Evolutionary conservation across 2,888 invertebrate genomes (phyloP), one percentile per base, ranked within the genome.

Genomic region (Amiota minor): DNA sequence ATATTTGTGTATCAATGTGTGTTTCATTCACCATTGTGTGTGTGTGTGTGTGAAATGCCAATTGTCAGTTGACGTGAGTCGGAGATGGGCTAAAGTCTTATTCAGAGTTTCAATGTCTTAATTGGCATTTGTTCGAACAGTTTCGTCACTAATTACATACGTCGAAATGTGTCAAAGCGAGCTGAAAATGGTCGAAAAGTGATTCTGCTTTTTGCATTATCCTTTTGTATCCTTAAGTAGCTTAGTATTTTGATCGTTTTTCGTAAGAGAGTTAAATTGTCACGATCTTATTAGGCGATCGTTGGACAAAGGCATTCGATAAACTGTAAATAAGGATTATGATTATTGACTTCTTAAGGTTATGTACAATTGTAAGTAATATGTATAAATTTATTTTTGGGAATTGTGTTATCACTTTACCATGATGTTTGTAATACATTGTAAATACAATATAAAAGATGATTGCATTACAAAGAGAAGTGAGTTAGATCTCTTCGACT

Each of bases 71-170:
- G 35, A 35, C 35, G 6, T 35, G 35, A 35, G 35, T 35, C 35
- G 35, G 35, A 35, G 35, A 35, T 35, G 35, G 10, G 16, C 14
- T 16, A 50, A 50, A n/a, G 12, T n/a, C 53, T 56, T 56, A 56
- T 56, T 20, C 59, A 20, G 23, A 46, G 50, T n/a, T 53, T 68
- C 50, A 35, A 68, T 68, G 50, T 53, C 67, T 53, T 68, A 68
- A 68, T 53, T 68, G 67, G 67, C 67, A 50, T 68, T 53, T 12
- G 50, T 68, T 47, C n/a, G 64, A 23, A 16, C 50, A 68, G 62
- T n/a, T 68, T 20, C n/a, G 47, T 1, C 23, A 23, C 50, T 68
- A 50, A 68, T 68, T 68, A 50, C 67, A 47, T 11, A 20, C 20
- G 14, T 53, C 50, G 18, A 49, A n/a, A 11, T 50, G 50, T 67